phyloP scores from a whole-genome alignment of 2,888 invertebrate genomes.

The Epinotia demarniana region DNA sequence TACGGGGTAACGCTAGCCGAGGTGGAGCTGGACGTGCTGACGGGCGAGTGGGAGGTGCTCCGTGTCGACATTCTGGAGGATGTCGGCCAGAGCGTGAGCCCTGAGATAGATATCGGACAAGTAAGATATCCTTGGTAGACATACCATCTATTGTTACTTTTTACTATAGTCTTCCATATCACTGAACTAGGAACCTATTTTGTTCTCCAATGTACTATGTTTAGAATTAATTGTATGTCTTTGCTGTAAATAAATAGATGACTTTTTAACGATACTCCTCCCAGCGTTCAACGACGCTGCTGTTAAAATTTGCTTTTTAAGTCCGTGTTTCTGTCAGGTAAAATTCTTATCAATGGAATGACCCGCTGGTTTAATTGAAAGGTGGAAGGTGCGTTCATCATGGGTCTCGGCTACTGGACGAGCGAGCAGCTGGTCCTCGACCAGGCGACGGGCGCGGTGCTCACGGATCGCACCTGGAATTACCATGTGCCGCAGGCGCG shows the following conservation, averaged over 20 bases:
- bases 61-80: slow-evolving; percentile 88
- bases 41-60: slow-evolving; percentile 86
- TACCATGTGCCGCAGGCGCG: slow-evolving; percentile 86
- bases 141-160: too few relatives aligned
- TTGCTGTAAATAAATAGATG: too few relatives aligned
- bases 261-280: too few relatives aligned
- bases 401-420: slow-evolving; percentile 88
- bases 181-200: too few relatives aligned
- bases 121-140: slow-evolving; percentile 53
- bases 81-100: slow-evolving; percentile 87
- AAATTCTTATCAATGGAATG: neutral
- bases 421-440: slow-evolving; percentile 85
- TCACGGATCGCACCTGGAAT: slow-evolving; percentile 89
- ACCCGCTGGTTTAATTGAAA: slow-evolving; percentile 44
- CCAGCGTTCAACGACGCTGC: too few relatives aligned
- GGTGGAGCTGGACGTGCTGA: slow-evolving; percentile 89
- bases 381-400: slow-evolving; percentile 88
- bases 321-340: neutral
- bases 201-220: too few relatives aligned
- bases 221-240: too few relatives aligned
- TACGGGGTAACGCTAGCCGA: slow-evolving; percentile 86
- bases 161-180: too few relatives aligned
- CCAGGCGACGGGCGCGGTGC: slow-evolving; percentile 81
- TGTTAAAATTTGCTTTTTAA: neutral
- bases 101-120: slow-evolving; percentile 88